Evolutionary conservation across 2,888 invertebrate species (phyloP), one percentile per base, ranked within the genome.

Genomic region (Tinea semifulvella): DNA sequence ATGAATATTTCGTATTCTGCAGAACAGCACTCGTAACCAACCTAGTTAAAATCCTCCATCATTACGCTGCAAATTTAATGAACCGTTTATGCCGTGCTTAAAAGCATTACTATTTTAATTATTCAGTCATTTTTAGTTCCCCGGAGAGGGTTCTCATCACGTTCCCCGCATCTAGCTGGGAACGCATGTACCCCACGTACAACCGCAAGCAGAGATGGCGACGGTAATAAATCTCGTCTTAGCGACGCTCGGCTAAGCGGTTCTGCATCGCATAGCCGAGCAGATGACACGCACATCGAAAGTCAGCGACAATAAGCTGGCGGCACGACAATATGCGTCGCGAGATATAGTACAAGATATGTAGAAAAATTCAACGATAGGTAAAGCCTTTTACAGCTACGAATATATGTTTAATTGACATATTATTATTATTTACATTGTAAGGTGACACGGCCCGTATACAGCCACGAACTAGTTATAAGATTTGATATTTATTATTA

Each of bases 181-280:
- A 22, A 40, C 40, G 40, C 40, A 40, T 40, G 40, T 22, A 40
- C 40, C 55, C 59, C 46, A 46, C 56, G 54, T 48, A 47, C 58
- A 55, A 57, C 61, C 63, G 53, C 64, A 62, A 60, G 60, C 43
- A 19, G 27, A 43, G 27, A 42, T 17, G 58, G 57, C 64, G 63
- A 61, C 63, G 58, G 53, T 63, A 48, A 72, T 74, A 74, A 74
- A 74, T 74, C 68, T 65, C 50, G 42, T 43, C 47, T 26, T 20
- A 18, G 46, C 51, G 52, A 36, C 18, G 36, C 18, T 43, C 20
- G 40, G 22, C 40, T 40, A 22, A 40, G 40, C 40, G 40, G 22
- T 40, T 22, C 40, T 40, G 13, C 22, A 40, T 22, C 20, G 40
- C 22, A 40, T 40, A 22, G 40, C 3, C 22, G 2, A 40, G 40